Conservation (phyloP, 2,888 invertebrate genomes). For the Dicyrtoma fusca region DNA sequence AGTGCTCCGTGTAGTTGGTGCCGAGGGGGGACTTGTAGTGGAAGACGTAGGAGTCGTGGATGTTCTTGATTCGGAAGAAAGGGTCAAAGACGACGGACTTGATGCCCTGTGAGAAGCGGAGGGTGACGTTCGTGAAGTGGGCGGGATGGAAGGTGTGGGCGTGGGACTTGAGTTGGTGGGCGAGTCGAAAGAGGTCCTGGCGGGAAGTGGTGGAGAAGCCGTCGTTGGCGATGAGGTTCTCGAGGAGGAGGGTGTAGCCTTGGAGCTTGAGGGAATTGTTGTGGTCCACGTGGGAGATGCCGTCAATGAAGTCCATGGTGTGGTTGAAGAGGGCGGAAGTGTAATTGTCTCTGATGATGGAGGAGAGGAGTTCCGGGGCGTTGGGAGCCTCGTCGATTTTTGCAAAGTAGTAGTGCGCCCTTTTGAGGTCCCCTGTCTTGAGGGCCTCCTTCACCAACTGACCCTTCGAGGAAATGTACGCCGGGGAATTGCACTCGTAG, state of each 20-base stretch:
- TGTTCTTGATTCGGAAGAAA: constrained; percentile 24
- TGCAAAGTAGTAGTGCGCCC: constrained; percentile 25
- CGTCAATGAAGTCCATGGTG: too few relatives aligned
- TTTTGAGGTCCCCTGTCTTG: neutral
- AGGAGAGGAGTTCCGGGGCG: neutral
- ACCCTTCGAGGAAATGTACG: neutral
- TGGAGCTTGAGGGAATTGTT: neutral
- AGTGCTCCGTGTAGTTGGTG: constrained; percentile 2
- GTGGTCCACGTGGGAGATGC: too few relatives aligned
- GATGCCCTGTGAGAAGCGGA: constrained; percentile 17
- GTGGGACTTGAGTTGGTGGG: neutral
- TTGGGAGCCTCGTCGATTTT: constrained; percentile 27
- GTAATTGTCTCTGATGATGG: constrained; percentile 22
- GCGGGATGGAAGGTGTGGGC: neutral
- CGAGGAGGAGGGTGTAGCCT: constrained; percentile 16
- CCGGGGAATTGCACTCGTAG: neutral
- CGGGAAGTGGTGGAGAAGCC: neutral
- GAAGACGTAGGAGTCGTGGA: constrained; percentile 32
- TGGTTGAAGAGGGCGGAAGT: neutral
- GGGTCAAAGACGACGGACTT: constrained; percentile 15
- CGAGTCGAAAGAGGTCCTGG: constrained; percentile 16
- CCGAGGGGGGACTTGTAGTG: constrained; percentile 6
- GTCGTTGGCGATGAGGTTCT: constrained; percentile 3
- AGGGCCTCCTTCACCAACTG: neutral
- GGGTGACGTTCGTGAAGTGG: neutral